phyloP scores from a whole-genome alignment of 1,140 invertebrate genomes.

The Stegodyphus mimosarum region DNA sequence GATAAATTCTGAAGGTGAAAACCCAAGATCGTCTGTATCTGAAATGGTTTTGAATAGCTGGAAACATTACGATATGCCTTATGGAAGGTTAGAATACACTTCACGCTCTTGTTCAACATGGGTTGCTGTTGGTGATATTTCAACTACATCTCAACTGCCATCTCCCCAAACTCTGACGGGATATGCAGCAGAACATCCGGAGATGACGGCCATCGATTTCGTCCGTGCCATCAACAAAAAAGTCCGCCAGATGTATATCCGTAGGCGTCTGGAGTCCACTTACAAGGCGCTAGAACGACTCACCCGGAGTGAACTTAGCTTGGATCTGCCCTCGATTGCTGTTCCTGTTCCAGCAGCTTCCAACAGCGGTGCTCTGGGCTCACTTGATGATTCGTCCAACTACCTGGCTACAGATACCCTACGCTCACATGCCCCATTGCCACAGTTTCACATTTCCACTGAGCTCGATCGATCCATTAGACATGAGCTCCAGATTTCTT shows the following conservation, averaged over 20 bases:
- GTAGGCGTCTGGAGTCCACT: constrained; percentile 79
- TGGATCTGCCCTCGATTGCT: constrained; percentile 55
- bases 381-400: constrained; percentile 20
- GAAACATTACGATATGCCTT: constrained; percentile 63
- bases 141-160: constrained; percentile 78
- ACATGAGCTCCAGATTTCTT: constrained; percentile 53
- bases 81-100: constrained; percentile 73
- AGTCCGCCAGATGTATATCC: constrained; percentile 80
- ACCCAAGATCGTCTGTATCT: constrained; percentile 57
- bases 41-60: constrained; percentile 57
- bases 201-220: constrained; percentile 79
- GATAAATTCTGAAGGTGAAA: constrained; percentile 35
- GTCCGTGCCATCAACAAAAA: constrained; percentile 85
- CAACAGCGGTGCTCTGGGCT: not conserved
- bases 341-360: constrained; percentile 33
- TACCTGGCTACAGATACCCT: not conserved
- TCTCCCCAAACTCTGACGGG: constrained; percentile 74
- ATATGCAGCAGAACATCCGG: constrained; percentile 62
- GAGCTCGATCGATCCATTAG: constrained; percentile 34
- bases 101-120: constrained; percentile 87
- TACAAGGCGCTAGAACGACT: constrained; percentile 84
- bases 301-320: constrained; percentile 81
- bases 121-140: constrained; percentile 82
- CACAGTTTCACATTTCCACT: constrained; percentile 52
- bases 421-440: constrained; percentile 1